A percentile compares a stretch with the other conserved stretches of the same genome.
Conservation (phyloP, 2,888 invertebrate species). For the Cephus sareptanus region DNA sequence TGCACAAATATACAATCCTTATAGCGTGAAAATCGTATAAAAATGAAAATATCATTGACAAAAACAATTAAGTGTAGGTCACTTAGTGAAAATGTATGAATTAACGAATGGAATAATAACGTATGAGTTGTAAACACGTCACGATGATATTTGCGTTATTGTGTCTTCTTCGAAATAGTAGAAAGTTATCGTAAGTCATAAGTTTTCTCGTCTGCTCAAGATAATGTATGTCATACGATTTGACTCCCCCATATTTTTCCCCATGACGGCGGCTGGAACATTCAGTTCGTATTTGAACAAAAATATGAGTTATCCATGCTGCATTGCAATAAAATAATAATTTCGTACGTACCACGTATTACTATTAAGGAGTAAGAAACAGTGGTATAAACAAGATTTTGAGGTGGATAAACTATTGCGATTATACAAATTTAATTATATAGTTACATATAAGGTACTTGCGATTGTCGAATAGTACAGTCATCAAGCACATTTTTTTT, state of each 20-base stretch:
- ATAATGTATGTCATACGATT: slow-evolving; percentile 7
- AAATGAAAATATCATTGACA: too few species aligned
- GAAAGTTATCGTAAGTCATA: slow-evolving; percentile 10
- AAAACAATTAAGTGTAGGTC: too few species aligned
- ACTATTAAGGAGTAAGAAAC: neutral
- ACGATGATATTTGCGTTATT: too few species aligned
- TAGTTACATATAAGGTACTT: neutral
- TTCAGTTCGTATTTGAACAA: neutral
- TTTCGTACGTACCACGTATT: neutral
- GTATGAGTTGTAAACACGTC: too few species aligned
- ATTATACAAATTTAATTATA: neutral
- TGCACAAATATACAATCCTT: too few species aligned
- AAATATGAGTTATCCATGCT: neutral
- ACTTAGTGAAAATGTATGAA: too few species aligned
- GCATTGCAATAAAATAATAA: neutral
- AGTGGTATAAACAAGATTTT: neutral
- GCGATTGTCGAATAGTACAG: neutral
- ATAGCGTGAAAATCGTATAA: too few species aligned
- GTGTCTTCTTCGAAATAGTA: neutral
- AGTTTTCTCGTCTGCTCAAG: slow-evolving; percentile 18
- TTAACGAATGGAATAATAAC: too few species aligned
- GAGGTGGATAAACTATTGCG: too few species aligned
- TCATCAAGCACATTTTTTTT: neutral
- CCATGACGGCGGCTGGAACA: slow-evolving; percentile 7
- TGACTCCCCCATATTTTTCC: neutral